Conservation (phyloP, 2,797 vertebrate genomes). For the Pseudochirops cupreus region DNA sequence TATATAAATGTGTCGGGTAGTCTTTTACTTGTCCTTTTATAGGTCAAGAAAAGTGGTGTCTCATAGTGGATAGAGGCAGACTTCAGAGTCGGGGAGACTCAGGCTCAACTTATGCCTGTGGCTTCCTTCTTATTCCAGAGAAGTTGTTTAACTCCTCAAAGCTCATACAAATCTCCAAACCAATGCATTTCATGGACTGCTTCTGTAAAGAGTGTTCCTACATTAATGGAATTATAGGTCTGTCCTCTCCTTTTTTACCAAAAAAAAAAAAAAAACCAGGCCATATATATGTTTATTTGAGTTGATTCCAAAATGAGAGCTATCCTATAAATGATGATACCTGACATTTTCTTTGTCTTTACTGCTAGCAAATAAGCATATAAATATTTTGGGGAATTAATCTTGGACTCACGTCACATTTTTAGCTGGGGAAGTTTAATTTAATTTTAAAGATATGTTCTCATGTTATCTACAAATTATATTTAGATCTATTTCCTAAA, state of each 20-base stretch:
- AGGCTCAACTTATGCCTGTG: neutral
- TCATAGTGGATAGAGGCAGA: neutral
- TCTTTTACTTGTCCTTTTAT: neutral
- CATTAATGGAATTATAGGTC: neutral
- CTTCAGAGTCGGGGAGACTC: neutral
- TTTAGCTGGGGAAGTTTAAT: neutral
- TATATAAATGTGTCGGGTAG: neutral
- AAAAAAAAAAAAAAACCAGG: neutral
- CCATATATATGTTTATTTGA: neutral
- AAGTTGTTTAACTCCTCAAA: neutral
- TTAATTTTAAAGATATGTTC: neutral
- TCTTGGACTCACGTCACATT: neutral
- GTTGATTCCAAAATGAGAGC: neutral
- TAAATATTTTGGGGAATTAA: neutral
- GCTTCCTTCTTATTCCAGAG: neutral
- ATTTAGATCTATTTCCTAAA: neutral
- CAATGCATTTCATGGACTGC: neutral
- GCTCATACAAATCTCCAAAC: neutral
- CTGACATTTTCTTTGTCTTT: neutral
- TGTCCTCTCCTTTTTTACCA: neutral
- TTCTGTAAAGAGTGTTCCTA: neutral
- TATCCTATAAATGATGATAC: neutral
- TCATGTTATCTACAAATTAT: neutral
- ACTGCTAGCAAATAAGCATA: neutral
- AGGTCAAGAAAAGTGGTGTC: neutral